Conservation (phyloP, 1,140 invertebrate species). For the Mesaphorura yosii region DNA sequence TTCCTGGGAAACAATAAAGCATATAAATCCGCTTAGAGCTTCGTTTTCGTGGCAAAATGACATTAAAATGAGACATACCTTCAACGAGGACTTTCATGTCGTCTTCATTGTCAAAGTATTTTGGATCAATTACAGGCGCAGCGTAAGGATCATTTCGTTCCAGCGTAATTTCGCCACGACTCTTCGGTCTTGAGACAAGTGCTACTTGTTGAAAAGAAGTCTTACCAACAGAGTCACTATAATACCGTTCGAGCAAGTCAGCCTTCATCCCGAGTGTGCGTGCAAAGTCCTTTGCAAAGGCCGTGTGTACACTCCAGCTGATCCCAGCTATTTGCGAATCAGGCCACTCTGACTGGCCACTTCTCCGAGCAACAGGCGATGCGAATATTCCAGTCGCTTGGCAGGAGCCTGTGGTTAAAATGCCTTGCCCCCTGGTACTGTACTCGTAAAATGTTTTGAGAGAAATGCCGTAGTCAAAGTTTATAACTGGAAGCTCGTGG, state of each 20-base stretch:
- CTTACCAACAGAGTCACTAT: slow-evolving; percentile 4
- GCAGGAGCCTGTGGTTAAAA: slow-evolving; percentile 12
- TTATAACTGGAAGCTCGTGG: background rate
- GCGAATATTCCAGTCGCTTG: slow-evolving; percentile 17
- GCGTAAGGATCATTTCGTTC: slow-evolving; percentile 3
- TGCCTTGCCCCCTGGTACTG: slow-evolving; percentile 10
- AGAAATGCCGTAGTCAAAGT: slow-evolving; percentile 13
- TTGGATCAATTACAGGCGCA: slow-evolving; percentile 5
- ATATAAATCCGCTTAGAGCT: too few relatives aligned
- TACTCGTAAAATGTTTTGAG: background rate
- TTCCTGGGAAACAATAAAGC: background rate
- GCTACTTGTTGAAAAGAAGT: slow-evolving; percentile 15
- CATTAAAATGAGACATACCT: background rate
- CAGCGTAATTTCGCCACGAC: slow-evolving; percentile 1
- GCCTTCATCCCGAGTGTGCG: slow-evolving; percentile 6
- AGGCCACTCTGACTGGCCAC: slow-evolving; percentile 17
- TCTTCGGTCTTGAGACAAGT: slow-evolving; percentile 7
- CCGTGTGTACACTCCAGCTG: background rate
- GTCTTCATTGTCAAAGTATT: slow-evolving; percentile 3
- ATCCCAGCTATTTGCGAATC: slow-evolving; percentile 17
- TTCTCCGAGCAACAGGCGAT: slow-evolving; percentile 5
- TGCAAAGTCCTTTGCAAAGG: slow-evolving; percentile 11
- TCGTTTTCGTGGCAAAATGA: too few relatives aligned
- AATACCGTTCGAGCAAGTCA: slow-evolving; percentile 12
- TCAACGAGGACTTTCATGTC: slow-evolving; percentile 3